A percentile compares a stretch with the other conserved stretches of the same genome.
phyloP scores from a whole-genome alignment of 1,140 invertebrate species.

The Drosophila bipectinata region DNA sequence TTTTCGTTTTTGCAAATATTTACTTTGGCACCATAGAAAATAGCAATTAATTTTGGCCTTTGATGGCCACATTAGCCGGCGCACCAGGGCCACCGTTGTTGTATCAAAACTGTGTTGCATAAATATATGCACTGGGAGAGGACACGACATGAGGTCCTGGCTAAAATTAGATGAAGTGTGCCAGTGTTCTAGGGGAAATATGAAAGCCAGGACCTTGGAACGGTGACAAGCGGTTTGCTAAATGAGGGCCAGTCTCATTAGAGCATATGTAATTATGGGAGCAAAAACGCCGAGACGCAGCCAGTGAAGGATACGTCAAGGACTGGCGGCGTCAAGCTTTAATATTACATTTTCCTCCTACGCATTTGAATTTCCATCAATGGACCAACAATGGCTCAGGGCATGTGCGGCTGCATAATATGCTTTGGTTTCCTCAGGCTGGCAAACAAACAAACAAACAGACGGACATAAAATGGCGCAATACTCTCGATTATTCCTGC shows the following conservation, averaged over 20 bases:
- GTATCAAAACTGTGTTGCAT: slow-evolving; percentile 36
- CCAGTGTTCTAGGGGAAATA: slow-evolving; percentile 6
- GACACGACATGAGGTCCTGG: slow-evolving; percentile 48
- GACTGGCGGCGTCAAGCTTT: slow-evolving; percentile 17
- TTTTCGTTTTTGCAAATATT: slow-evolving; percentile 39
- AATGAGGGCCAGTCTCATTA: slow-evolving; percentile 38
- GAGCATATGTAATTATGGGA: slow-evolving; percentile 51
- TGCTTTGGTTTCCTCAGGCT: slow-evolving; percentile 57
- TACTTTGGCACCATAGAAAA: slow-evolving; percentile 50
- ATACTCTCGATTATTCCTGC: slow-evolving; percentile 47
- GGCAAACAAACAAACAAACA: slow-evolving; percentile 51
- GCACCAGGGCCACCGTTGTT: slow-evolving; percentile 50
- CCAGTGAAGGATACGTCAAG: slow-evolving; percentile 20
- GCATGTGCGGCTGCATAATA: slow-evolving; percentile 72
- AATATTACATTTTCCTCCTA: slow-evolving; percentile 22
- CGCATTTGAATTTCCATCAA: slow-evolving; percentile 31
- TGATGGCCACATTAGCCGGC: slow-evolving; percentile 60
- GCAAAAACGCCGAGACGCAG: slow-evolving; percentile 30
- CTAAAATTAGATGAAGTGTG: slow-evolving; percentile 61
- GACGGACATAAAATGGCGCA: slow-evolving; percentile 60
- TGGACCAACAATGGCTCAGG: slow-evolving; percentile 52
- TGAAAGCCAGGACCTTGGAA: slow-evolving; percentile 16
- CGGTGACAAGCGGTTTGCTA: not conserved
- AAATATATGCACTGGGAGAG: slow-evolving; percentile 32
- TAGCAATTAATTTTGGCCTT: slow-evolving; percentile 69